Evolutionary conservation across 2,797 vertebrate genomes (phyloP).

Genomic region (Lacerta agilis): DNA sequence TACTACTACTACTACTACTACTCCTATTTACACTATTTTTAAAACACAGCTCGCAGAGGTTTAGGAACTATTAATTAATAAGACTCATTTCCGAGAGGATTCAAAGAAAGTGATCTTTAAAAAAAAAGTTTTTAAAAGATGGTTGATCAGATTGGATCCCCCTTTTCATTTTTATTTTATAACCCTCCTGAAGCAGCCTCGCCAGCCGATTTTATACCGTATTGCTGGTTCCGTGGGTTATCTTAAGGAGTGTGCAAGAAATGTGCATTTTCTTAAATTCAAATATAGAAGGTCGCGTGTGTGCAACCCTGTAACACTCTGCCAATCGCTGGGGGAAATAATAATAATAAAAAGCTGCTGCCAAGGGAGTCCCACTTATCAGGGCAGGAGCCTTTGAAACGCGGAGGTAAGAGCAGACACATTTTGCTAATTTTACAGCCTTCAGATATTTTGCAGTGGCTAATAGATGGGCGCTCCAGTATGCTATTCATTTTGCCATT

Average conservation of each 20-base stretch:
- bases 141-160: slow-evolving; percentile 3
- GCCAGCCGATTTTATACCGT: too few species aligned
- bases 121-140: neutral
- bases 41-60: slow-evolving; percentile 27
- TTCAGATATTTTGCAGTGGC: slow-evolving; percentile 32
- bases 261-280: neutral
- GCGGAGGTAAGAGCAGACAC: slow-evolving; percentile 21
- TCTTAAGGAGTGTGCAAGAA: neutral
- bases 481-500: slow-evolving; percentile 68
- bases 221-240: neutral
- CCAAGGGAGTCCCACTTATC: slow-evolving; percentile 25
- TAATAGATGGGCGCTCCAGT: slow-evolving; percentile 43
- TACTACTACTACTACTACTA: neutral
- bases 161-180: slow-evolving; percentile 40
- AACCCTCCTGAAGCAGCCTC: too few species aligned
- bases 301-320: neutral
- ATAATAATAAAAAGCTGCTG: neutral
- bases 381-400: slow-evolving; percentile 39
- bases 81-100: slow-evolving; percentile 24
- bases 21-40: slow-evolving; percentile 42
- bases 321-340: neutral
- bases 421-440: slow-evolving; percentile 53
- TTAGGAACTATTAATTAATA: slow-evolving; percentile 40
- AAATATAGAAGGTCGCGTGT: neutral
- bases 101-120: slow-evolving; percentile 24